Conservation (phyloP, 2,113 vertebrate genomes). For the Leptobrachium leishanense region DNA sequence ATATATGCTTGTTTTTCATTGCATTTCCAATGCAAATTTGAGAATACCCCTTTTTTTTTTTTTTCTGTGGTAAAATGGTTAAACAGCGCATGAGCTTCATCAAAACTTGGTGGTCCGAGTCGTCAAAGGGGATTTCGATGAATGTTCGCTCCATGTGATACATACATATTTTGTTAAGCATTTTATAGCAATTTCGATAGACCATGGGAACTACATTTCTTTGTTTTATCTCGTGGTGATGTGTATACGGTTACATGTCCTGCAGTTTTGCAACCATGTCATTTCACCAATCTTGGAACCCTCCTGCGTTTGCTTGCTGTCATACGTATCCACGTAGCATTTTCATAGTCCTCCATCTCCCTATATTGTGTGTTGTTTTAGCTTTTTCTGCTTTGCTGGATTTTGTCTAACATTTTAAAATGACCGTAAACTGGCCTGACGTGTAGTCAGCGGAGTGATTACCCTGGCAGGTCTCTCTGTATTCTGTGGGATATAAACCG, state of each 20-base stretch:
- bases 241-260: neutral
- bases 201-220: neutral
- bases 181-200: too few relatives aligned
- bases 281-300: neutral
- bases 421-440: neutral
- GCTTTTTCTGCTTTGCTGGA: neutral
- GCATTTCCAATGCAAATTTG: too few relatives aligned
- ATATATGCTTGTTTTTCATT: too few relatives aligned
- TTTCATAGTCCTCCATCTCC: slow-evolving; percentile 17
- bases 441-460: neutral
- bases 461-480: neutral
- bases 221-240: neutral
- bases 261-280: neutral
- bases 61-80: too few relatives aligned
- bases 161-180: too few relatives aligned
- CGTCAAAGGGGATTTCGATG: too few relatives aligned
- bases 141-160: too few relatives aligned
- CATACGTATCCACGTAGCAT: neutral
- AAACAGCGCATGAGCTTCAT: too few relatives aligned
- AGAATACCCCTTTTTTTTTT: too few relatives aligned
- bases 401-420: neutral
- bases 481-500: neutral
- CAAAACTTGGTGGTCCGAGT: too few relatives aligned
- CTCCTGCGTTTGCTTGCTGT: neutral
- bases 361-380: slow-evolving; percentile 10